These are phyloP conservation scores for Carterocephalus palaemon DNA, from an alignment of 2,888 invertebrate species.

Conservation along the genomic window DNA sequence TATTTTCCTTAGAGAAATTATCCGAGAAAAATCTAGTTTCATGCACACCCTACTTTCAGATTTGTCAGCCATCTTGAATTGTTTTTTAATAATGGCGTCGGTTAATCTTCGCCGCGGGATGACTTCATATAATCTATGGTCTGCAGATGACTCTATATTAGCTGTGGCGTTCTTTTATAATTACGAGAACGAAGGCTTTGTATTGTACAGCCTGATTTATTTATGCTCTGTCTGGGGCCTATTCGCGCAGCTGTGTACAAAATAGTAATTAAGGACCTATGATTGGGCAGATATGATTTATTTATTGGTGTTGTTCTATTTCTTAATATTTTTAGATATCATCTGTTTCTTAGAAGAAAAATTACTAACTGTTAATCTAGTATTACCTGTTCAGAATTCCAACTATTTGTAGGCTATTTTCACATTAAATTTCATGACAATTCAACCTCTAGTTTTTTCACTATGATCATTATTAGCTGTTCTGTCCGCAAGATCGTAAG, in stretches of 20 bases:
- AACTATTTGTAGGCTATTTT: too few species aligned
- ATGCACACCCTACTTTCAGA: slow-evolving; percentile 38
- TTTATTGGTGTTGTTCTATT: too few species aligned
- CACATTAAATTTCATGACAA: too few species aligned
- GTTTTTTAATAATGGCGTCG: slow-evolving; percentile 56
- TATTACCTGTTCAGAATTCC: too few species aligned
- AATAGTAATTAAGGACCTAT: slow-evolving; percentile 6
- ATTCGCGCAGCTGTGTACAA: slow-evolving; percentile 13
- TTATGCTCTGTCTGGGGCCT: slow-evolving; percentile 15
- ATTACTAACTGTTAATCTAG: too few species aligned
- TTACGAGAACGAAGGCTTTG: slow-evolving; percentile 32
- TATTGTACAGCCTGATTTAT: slow-evolving; percentile 12
- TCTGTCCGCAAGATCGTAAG: too few species aligned
- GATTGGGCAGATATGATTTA: background rate
- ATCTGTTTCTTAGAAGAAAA: too few species aligned
- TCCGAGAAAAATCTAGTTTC: slow-evolving; percentile 14
- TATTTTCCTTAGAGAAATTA: background rate
- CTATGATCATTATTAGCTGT: too few species aligned
- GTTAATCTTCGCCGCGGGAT: slow-evolving; percentile 61
- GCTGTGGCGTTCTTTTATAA: slow-evolving; percentile 56
- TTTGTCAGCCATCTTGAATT: slow-evolving; percentile 61
- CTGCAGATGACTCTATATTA: slow-evolving; percentile 71
- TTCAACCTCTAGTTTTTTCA: too few species aligned
- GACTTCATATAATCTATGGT: slow-evolving; percentile 74
- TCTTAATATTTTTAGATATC: too few species aligned